Evolutionary conservation across 2,113 vertebrate genomes (phyloP).

Genomic region (Sphaerodactylus townsendi): DNA sequence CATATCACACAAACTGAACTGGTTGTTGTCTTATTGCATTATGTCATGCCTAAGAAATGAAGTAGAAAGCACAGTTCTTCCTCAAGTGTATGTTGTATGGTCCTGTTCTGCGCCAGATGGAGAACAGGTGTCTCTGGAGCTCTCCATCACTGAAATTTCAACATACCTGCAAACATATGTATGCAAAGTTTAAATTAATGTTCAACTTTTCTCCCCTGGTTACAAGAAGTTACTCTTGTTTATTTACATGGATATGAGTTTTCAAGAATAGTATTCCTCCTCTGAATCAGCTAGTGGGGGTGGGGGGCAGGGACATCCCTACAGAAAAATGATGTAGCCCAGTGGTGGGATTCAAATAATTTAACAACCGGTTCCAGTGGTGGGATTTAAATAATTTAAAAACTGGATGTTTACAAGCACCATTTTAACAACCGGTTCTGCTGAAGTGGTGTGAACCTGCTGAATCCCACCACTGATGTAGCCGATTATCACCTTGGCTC

Average conservation of each 20-base stretch:
- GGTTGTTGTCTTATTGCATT: neutral
- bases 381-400: too few relatives aligned
- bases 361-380: too few relatives aligned
- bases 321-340: too few relatives aligned
- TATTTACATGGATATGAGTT: neutral
- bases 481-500: too few relatives aligned
- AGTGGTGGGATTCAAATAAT: too few relatives aligned
- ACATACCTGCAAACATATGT: neutral
- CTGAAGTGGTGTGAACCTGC: too few relatives aligned
- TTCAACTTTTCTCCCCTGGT: neutral
- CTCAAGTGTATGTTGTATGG: neutral
- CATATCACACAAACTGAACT: neutral
- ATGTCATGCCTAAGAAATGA: neutral
- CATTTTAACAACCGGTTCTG: too few relatives aligned
- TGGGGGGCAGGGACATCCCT: too few relatives aligned
- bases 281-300: too few relatives aligned
- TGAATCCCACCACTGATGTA: too few relatives aligned
- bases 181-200: neutral
- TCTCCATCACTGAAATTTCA: neutral
- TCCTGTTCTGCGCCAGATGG: neutral
- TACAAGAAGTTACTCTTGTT: neutral
- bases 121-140: neutral
- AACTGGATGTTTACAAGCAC: too few relatives aligned
- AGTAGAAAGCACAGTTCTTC: neutral
- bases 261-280: neutral